Evolutionary conservation across 1,140 invertebrate species (phyloP), one percentile per base, ranked within the genome.

Genomic region (Drosophila gunungcola): DNA sequence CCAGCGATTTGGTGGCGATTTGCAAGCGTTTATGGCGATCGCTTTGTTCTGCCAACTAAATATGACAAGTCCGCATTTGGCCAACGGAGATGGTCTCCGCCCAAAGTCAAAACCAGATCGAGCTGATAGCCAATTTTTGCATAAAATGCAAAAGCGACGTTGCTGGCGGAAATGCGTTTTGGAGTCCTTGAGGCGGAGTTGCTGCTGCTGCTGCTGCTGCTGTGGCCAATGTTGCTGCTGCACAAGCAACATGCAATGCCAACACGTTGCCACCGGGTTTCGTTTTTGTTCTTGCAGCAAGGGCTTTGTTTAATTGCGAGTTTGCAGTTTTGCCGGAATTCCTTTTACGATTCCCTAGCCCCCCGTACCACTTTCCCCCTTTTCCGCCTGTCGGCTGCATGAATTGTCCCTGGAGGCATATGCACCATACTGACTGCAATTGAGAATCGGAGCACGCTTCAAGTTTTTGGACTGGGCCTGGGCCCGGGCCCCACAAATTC

Each of bases 371-470:
- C n/a, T 29, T 12, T 38, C 36, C 10, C 34, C 36, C 41, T 42
- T 48, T 29, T 25, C 43, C 73, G 57, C 38, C 52, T 46, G 70
- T 57, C 48, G 53, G 70, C 49, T 61, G 58, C 73, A 80, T 84
- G 65, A 67, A 80, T 85, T 73, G 72, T 86, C 83, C 83, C 83
- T 88, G 67, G 83, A 83, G 83, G 83, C 83, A 86, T 88, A 86
- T 86, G 83, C 75, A 75, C 56, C 81, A 80, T 81, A 41, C 60
- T n/a, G 56, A 21, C 60, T 74, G 84, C 78, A 84, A 89, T 89
- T 89, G 84, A 90, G 81, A 90, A 90, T 90, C 85, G 81, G 85
- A 90, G 85, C 85, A 90, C 85, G 85, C 86, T 90, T 79, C 76
- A 61, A 68, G 73, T 67, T 65, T 52, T 75, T 55, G 73, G 83